phyloP scores from a whole-genome alignment of 1,140 invertebrate species.

The Drosophila parabipectinata region DNA sequence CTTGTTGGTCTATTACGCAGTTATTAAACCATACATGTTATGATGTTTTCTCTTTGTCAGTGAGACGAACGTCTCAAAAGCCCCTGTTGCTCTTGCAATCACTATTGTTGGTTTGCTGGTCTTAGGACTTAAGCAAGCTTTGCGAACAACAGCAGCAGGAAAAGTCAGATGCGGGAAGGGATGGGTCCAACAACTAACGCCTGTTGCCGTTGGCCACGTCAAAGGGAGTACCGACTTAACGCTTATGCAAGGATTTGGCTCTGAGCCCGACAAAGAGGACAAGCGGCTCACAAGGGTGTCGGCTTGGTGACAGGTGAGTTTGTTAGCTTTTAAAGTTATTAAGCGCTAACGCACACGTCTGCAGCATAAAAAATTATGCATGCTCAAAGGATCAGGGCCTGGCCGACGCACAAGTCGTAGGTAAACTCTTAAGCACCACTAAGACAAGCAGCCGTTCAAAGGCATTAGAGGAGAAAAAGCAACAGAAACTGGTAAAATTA shows the following conservation, averaged over 20 bases:
- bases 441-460: constrained; percentile 51
- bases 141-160: constrained; percentile 38
- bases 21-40: not conserved
- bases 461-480: constrained; percentile 40
- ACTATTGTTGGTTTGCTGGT: constrained; percentile 43
- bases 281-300: constrained; percentile 41
- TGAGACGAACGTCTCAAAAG: constrained; percentile 26
- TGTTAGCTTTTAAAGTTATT: constrained; percentile 79
- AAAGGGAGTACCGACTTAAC: constrained; percentile 57
- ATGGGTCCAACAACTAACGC: constrained; percentile 33
- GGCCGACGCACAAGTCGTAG: constrained; percentile 29
- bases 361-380: constrained; percentile 16
- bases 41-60: not conserved
- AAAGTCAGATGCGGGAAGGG: not conserved
- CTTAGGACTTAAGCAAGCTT: constrained; percentile 51
- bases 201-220: constrained; percentile 56
- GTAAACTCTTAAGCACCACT: constrained; percentile 57
- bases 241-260: constrained; percentile 71
- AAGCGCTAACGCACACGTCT: constrained; percentile 31
- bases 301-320: constrained; percentile 41
- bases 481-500: constrained; percentile 33
- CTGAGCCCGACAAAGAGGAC: constrained; percentile 32
- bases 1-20: not conserved
- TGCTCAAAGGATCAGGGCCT: constrained; percentile 35
- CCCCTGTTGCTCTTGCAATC: constrained; percentile 34